These are phyloP conservation scores for Gallinago paraguaiae DNA, from an alignment of 2,113 vertebrate species.

Conservation along the genomic window DNA sequence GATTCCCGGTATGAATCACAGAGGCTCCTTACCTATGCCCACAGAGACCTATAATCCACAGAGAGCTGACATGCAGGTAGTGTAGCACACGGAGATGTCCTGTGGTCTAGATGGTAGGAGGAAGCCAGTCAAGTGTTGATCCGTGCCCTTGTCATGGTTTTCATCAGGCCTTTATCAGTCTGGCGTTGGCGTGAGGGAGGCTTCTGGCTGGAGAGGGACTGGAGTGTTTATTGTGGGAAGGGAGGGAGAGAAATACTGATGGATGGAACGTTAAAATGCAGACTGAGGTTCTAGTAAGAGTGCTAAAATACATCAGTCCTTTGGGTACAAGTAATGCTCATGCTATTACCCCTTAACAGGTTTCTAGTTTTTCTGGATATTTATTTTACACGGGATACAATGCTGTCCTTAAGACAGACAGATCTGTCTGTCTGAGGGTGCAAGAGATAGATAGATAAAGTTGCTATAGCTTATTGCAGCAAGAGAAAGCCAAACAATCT, in stretches of 20 bases:
- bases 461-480: conserved; percentile 10
- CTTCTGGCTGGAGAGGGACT: background rate
- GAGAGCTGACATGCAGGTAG: background rate
- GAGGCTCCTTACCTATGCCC: background rate
- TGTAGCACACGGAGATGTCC: background rate
- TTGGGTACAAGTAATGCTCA: background rate
- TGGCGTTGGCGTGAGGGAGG: background rate
- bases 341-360: background rate
- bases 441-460: background rate
- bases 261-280: background rate
- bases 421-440: background rate
- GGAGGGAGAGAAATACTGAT: background rate
- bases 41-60: background rate
- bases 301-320: background rate
- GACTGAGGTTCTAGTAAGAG: background rate
- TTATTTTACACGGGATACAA: background rate
- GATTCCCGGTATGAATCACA: background rate
- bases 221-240: background rate
- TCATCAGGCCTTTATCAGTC: background rate
- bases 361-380: background rate
- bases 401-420: background rate
- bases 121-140: background rate
- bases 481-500: conserved; percentile 37
- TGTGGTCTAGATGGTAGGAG: background rate
- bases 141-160: background rate